Evolutionary conservation across 2,797 vertebrate genomes (phyloP), one percentile per base, ranked within the genome.

Genomic region (Sphaeramia orbicularis): DNA sequence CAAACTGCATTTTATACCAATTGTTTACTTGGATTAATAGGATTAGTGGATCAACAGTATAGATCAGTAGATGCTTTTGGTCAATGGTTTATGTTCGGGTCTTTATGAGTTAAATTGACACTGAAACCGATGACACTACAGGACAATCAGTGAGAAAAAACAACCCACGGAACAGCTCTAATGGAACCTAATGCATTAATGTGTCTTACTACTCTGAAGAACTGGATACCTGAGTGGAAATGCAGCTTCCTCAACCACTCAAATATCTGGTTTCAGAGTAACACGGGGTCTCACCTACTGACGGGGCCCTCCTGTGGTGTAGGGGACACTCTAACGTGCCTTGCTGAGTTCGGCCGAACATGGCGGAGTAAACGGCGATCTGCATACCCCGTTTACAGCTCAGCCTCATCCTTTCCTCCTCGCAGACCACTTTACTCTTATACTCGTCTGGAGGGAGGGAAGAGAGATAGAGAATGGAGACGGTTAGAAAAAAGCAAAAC

Each of bases 381-480:
- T 96, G 95, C 94, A 94, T 96, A 12, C 94, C 95, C 24, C 92
- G 90, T 82, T 96, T 96, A 80, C 96, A 97, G 93, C 90, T 96
- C 65, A 97, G 88, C 86, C 91, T 94, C 92, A 97, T 90, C 75
- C 93, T 93, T 87, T 97, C 95, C 19, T 95, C 96, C 89, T 97
- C 96, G 65, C 96, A 97, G 62, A 94, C 95, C 71, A 96, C 95
- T 86, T 96, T 97, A 74, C 95, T 96, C 87, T 96, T 96, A 77
- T 96, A 96, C 87, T 97, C 96, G 69, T 96, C 96, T 97, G 80
- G 11, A 13, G 37, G 49, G 0, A 48, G 21, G 6, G 21, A 59
- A 27, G 27, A 7, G 9, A 56, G 37, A 52, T 16, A 77, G n/a
- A 54, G 52, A n/a, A 56, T 1, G 30, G 21, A 36, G 10, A 9